Conservation (phyloP, 2,113 vertebrate species). For the Pyrgilauda ruficollis region DNA sequence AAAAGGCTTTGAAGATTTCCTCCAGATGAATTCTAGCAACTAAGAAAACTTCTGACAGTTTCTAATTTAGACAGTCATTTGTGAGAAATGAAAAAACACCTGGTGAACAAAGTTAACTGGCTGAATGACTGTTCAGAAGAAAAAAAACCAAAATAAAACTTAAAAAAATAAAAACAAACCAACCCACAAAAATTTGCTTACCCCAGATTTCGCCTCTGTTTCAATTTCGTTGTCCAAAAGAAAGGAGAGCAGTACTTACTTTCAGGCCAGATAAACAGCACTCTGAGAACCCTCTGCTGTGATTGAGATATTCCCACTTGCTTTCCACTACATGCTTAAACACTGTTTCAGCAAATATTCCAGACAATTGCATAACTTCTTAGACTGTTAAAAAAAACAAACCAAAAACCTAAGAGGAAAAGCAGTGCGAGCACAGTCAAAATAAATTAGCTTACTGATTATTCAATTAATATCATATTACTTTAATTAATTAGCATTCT, state of each 20-base stretch:
- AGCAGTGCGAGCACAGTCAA: neutral
- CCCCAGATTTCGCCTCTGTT: neutral
- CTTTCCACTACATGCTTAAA: neutral
- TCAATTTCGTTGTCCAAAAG: neutral
- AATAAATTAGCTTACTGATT: neutral
- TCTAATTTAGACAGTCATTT: conserved; percentile 2
- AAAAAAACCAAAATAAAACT: neutral
- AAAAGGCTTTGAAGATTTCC: conserved; percentile 16
- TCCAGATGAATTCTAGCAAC: neutral
- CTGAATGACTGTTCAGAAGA: neutral
- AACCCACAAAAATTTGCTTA: neutral
- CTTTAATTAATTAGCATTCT: neutral
- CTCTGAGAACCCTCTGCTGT: neutral
- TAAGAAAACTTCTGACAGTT: neutral
- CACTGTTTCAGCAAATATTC: neutral
- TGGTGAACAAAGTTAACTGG: neutral
- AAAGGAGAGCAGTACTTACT: neutral
- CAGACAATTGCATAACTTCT: neutral
- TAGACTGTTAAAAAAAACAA: neutral
- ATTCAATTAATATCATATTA: neutral
- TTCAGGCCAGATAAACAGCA: neutral
- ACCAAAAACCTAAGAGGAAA: neutral
- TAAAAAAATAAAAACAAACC: neutral
- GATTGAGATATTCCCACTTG: neutral
- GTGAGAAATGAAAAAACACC: conserved; percentile 42